phyloP scores from a whole-genome alignment of 2,113 vertebrate species.

The Trogon melanurus region DNA sequence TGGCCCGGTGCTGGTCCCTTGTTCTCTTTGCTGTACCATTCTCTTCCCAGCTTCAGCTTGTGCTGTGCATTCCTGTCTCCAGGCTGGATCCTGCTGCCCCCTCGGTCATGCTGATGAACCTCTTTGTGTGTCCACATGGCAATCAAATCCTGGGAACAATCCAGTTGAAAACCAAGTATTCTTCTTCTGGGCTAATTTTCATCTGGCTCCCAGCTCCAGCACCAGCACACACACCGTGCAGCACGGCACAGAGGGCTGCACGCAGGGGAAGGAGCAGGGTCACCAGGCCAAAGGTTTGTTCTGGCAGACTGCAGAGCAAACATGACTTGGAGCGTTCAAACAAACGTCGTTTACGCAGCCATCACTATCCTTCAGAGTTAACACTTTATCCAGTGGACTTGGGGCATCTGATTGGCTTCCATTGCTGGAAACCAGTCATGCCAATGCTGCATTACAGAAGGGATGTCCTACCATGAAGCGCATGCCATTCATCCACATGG shows the following conservation, averaged over 20 bases:
- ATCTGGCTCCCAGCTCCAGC: background rate
- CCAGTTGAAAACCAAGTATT: background rate
- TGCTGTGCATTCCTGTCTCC: background rate
- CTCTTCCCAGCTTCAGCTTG: background rate
- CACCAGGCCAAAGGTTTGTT: conserved; percentile 22
- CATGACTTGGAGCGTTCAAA: background rate
- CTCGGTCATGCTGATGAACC: background rate
- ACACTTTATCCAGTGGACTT: background rate
- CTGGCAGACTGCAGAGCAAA: conserved; percentile 10
- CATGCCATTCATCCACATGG: background rate
- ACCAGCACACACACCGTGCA: rapidly evolving
- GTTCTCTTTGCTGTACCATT: background rate
- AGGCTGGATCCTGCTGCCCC: background rate
- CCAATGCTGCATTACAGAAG: background rate
- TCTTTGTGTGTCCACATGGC: background rate
- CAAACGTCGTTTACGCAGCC: background rate
- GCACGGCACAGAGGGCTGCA: background rate
- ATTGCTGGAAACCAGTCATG: rapidly evolving
- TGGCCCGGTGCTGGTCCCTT: background rate
- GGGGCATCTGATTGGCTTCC: background rate
- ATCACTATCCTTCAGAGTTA: background rate
- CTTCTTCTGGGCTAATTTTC: background rate
- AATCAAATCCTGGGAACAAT: background rate
- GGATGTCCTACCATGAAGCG: background rate
- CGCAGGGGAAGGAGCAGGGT: background rate